A percentile compares a stretch with the other conserved stretches of the same genome.
phyloP scores from a whole-genome alignment of 2,888 invertebrate species.

The Laspeyria flexula region DNA sequence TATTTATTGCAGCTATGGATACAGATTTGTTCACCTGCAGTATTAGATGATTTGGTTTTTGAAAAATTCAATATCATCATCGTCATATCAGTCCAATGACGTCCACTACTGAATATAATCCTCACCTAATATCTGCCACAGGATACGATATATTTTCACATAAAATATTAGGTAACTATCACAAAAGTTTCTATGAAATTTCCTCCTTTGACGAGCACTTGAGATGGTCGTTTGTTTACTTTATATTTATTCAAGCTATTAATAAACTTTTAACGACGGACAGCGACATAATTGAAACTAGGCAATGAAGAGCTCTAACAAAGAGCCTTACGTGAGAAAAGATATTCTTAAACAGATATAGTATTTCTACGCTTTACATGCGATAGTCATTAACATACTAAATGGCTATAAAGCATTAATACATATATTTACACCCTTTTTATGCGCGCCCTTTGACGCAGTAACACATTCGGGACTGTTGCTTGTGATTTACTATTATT shows the following conservation, averaged over 20 bases:
- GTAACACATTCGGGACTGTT: slow-evolving; percentile 69
- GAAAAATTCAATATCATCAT: too few relatives aligned
- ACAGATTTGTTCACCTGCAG: too few relatives aligned
- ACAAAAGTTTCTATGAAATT: not conserved
- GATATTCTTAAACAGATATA: slow-evolving; percentile 32
- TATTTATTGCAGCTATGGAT: too few relatives aligned
- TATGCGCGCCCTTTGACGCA: slow-evolving; percentile 60
- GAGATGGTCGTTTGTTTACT: slow-evolving; percentile 1
- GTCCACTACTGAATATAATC: too few relatives aligned
- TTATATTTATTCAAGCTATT: slow-evolving; percentile 1
- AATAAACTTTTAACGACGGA: slow-evolving; percentile 6
- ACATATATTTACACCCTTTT: slow-evolving; percentile 76
- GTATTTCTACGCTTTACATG: slow-evolving; percentile 47
- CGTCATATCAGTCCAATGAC: too few relatives aligned
- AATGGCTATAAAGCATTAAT: slow-evolving; percentile 47
- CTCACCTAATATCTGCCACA: too few relatives aligned
- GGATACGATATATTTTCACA: too few relatives aligned
- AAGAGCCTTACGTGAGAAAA: slow-evolving; percentile 17
- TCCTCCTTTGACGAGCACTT: not conserved
- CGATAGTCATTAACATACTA: slow-evolving; percentile 45
- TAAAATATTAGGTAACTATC: too few relatives aligned
- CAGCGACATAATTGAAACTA: slow-evolving; percentile 9
- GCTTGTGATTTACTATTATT: slow-evolving; percentile 84
- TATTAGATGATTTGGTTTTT: too few relatives aligned
- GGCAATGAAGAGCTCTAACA: slow-evolving; percentile 6